Base-by-base conservation (phyloP, 2,113 vertebrate genomes). In the Serinus canaria region DNA sequence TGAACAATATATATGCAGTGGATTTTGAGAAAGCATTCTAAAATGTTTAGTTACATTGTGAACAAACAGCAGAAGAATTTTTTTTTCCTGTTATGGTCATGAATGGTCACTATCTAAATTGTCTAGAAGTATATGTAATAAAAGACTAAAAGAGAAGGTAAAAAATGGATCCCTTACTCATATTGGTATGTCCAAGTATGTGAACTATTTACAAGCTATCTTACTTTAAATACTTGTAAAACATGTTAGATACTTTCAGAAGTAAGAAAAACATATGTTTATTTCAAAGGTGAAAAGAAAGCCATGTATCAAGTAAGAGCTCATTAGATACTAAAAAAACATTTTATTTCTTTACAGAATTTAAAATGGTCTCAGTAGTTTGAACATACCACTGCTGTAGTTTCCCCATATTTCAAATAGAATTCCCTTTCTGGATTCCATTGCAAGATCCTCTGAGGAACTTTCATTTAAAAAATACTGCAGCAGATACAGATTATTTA, bases 211-310 rank as follows among this genome's bases (percentile, higher is more conserved):
- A 22, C 16, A 39, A 66, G n/a, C 59, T 64, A 23, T 73, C 56
- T 78, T 37, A 27, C 11, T 74, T 91, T 37, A 37, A 70, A 43
- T 31, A 49, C 13, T 80, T 77, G 46, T 46, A 59, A 62, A 83
- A 72, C 23, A 50, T 52, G 17, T 31, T 72, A 58, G 64, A 70
- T 59, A 76, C 16, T 28, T 44, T 82, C 43, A 68, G 35, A 91
- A 90, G 14, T 39, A 83, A 82, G 39, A 87, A 53, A 21, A 89
- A 44, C 9, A 33, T 12, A 69, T 17, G 7, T 73, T 73, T 63
- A 52, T 79, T 85, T 92, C 73, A 66, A 80, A 80, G 19, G 8
- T n/a, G 67, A 80, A 91, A 94, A 90, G n/a, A 43, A 92, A 89
- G 33, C 33, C 55, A 60, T 8, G 25, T 3, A 28, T 11, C 33